A percentile compares a stretch with the other conserved stretches of the same genome.
phyloP scores from a whole-genome alignment of 2,888 invertebrate species.

The Tenthredo mesomela region DNA sequence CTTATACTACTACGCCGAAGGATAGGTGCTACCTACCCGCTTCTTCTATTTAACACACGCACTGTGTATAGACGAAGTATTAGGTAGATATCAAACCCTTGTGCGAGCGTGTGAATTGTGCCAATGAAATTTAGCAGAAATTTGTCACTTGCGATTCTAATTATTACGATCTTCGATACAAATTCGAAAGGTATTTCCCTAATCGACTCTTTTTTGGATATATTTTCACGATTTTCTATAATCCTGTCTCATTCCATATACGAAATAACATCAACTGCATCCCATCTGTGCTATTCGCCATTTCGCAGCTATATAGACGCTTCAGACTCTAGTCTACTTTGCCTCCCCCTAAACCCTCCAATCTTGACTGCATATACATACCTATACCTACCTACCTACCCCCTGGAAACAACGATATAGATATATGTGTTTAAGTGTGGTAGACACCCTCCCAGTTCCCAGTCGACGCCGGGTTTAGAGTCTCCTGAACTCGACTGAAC shows the following conservation, averaged over 20 bases:
- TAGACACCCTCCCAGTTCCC: constrained; percentile 25
- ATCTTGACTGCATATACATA: constrained; percentile 4
- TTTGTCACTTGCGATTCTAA: not conserved
- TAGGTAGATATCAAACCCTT: constrained; percentile 29
- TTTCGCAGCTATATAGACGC: constrained; percentile 55
- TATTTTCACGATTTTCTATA: not conserved
- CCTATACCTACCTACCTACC: too few species aligned
- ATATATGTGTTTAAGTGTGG: not conserved
- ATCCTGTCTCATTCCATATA: not conserved
- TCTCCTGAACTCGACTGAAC: constrained; percentile 48
- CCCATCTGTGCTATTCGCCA: constrained; percentile 71
- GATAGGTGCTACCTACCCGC: not conserved
- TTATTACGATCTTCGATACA: not conserved
- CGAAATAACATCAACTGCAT: constrained; percentile 53
- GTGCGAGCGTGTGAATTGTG: not conserved
- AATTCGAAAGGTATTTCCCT: not conserved
- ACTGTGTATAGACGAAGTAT: not conserved
- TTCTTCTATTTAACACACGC: constrained; percentile 33
- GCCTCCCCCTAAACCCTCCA: constrained; percentile 11
- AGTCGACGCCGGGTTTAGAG: constrained; percentile 41
- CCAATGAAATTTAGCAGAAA: not conserved
- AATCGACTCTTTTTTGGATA: not conserved
- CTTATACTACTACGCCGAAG: not conserved
- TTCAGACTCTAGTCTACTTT: not conserved
- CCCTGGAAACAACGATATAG: constrained; percentile 18